Percentiles rank a stretch among this genome's conserved stretches.
These are phyloP conservation scores for Cosmia trapezina DNA, from an alignment of 2,888 invertebrate genomes.

Conservation along the genomic window DNA sequence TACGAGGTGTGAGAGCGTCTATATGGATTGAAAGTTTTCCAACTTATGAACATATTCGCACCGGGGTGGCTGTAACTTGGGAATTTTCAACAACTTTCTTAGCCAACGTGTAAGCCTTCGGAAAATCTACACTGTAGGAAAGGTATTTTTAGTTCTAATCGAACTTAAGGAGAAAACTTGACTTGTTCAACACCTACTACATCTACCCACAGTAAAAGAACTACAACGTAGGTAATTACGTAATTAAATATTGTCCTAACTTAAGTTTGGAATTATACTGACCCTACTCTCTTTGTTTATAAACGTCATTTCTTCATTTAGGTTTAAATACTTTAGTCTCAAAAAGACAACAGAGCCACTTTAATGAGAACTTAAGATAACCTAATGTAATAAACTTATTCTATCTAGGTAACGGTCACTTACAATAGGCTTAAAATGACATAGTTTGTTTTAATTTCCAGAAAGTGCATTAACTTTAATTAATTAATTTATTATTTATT, in stretches of 20 bases:
- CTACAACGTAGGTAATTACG: neutral
- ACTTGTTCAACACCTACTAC: neutral
- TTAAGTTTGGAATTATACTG: neutral
- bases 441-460: neutral
- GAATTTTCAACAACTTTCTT: slow-evolving; percentile 52
- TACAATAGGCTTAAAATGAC: too few relatives aligned
- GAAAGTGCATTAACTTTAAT: neutral
- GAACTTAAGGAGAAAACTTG: neutral
- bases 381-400: too few relatives aligned
- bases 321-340: too few relatives aligned
- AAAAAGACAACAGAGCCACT: too few relatives aligned
- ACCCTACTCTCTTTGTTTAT: too few relatives aligned
- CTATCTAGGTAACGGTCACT: too few relatives aligned
- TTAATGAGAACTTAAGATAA: too few relatives aligned
- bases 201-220: neutral
- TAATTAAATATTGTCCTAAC: neutral
- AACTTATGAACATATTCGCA: slow-evolving; percentile 55
- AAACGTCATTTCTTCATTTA: too few relatives aligned
- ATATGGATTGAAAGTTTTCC: slow-evolving; percentile 57
- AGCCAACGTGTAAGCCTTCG: slow-evolving; percentile 28
- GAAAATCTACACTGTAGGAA: slow-evolving; percentile 20
- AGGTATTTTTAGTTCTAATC: slow-evolving; percentile 17
- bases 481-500: too few relatives aligned
- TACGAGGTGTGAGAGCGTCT: slow-evolving; percentile 50
- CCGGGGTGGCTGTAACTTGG: slow-evolving; percentile 29